Conservation (phyloP, 2,888 invertebrate species). For the Athalia rosae region DNA sequence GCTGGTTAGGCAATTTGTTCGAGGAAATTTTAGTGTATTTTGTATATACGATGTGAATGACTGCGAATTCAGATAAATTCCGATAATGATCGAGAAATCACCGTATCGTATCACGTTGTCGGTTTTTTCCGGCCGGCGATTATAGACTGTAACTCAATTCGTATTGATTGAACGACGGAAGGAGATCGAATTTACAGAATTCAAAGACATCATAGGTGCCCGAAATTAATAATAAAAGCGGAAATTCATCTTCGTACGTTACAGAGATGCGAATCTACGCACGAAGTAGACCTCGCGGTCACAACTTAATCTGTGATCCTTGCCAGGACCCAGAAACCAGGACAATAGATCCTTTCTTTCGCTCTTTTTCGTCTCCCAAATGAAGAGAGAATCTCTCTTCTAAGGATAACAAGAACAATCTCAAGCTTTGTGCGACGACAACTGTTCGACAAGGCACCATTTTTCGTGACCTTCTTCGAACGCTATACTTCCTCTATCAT, state of each 20-base stretch:
- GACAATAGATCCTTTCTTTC: slow-evolving; percentile 31
- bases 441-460: slow-evolving; percentile 35
- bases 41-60: too few relatives aligned
- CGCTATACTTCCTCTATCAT: slow-evolving; percentile 34
- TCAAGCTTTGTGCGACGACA: slow-evolving; percentile 39
- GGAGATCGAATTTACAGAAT: slow-evolving; percentile 15
- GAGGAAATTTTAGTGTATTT: background rate
- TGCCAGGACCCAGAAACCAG: slow-evolving; percentile 15
- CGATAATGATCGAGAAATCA: too few relatives aligned
- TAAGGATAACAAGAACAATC: slow-evolving; percentile 25
- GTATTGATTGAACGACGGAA: background rate
- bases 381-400: slow-evolving; percentile 36
- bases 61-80: too few relatives aligned
- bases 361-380: slow-evolving; percentile 1
- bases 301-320: slow-evolving; percentile 32
- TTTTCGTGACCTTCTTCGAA: slow-evolving; percentile 37
- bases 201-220: background rate
- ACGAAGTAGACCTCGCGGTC: slow-evolving; percentile 19
- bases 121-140: background rate
- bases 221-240: background rate
- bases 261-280: slow-evolving; percentile 26
- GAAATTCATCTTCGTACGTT: background rate
- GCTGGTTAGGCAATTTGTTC: slow-evolving; percentile 41
- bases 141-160: background rate
- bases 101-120: too few relatives aligned